phyloP scores from a whole-genome alignment of 2,113 vertebrate species.

The Zosterops pallidus region DNA sequence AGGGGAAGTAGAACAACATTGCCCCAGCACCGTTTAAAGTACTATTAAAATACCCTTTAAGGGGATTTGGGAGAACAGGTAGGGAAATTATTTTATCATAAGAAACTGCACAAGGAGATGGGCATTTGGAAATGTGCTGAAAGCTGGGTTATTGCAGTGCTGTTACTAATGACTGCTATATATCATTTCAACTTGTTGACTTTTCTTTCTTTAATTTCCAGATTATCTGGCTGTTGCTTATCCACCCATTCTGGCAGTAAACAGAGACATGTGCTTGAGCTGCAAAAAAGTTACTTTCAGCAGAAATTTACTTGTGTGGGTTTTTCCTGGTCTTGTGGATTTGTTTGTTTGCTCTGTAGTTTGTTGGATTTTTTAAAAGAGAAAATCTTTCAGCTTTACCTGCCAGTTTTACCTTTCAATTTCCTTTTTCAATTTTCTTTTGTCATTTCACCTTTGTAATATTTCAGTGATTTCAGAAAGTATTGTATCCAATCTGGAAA shows the following conservation, averaged over 20 bases:
- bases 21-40: not conserved
- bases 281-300: not conserved
- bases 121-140: slow-evolving; percentile 18
- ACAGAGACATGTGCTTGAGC: not conserved
- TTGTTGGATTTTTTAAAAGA: not conserved
- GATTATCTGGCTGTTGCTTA: not conserved
- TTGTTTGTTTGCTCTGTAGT: not conserved
- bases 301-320: not conserved
- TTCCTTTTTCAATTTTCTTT: not conserved
- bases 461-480: not conserved
- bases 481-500: not conserved
- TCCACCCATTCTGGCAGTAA: slow-evolving; percentile 7
- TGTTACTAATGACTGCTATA: slow-evolving; percentile 54
- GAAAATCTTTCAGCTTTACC: not conserved
- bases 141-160: not conserved
- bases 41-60: not conserved
- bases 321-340: not conserved
- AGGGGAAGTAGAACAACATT: not conserved
- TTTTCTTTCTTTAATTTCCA: slow-evolving; percentile 41
- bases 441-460: not conserved
- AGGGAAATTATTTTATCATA: not conserved
- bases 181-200: slow-evolving; percentile 53
- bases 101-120: not conserved
- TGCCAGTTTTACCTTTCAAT: not conserved
- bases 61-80: not conserved